These are phyloP conservation scores for Drosophila mimica DNA, from an alignment of 2,888 invertebrate species.

Conservation along the genomic window DNA sequence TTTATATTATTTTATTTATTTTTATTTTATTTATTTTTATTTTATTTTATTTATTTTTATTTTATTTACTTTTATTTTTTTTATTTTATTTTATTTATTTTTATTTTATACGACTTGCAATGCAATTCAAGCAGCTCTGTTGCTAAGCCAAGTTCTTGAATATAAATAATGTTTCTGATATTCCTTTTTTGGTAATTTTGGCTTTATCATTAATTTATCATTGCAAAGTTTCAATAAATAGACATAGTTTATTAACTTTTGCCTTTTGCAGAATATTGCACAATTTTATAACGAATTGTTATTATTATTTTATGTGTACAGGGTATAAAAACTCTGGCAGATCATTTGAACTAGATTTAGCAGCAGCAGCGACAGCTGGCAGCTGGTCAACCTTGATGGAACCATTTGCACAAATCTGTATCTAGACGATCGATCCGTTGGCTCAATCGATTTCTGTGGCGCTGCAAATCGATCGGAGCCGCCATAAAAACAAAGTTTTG, in stretches of 20 bases:
- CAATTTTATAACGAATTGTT: not conserved
- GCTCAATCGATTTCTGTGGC: constrained; percentile 46
- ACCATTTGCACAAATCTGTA: constrained; percentile 41
- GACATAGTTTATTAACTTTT: not conserved
- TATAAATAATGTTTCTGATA: not conserved
- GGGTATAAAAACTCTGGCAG: constrained; percentile 29
- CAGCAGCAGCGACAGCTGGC: constrained; percentile 53
- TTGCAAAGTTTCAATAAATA: not conserved
- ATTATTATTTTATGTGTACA: not conserved
- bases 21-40: too few relatives aligned
- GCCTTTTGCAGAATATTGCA: not conserved
- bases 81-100: too few relatives aligned
- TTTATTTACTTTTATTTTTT: too few relatives aligned
- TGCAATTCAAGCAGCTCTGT: not conserved
- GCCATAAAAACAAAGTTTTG: constrained; percentile 55
- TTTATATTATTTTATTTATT: too few relatives aligned
- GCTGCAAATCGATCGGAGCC: constrained; percentile 67
- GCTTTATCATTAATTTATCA: not conserved
- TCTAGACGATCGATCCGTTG: constrained; percentile 66
- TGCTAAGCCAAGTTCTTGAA: not conserved
- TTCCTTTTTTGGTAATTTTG: not conserved
- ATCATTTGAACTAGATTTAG: constrained; percentile 52
- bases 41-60: too few relatives aligned
- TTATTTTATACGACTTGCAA: not conserved
- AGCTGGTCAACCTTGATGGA: constrained; percentile 67